phyloP scores from a whole-genome alignment of 2,113 vertebrate species.

The Saguinus imperator region DNA sequence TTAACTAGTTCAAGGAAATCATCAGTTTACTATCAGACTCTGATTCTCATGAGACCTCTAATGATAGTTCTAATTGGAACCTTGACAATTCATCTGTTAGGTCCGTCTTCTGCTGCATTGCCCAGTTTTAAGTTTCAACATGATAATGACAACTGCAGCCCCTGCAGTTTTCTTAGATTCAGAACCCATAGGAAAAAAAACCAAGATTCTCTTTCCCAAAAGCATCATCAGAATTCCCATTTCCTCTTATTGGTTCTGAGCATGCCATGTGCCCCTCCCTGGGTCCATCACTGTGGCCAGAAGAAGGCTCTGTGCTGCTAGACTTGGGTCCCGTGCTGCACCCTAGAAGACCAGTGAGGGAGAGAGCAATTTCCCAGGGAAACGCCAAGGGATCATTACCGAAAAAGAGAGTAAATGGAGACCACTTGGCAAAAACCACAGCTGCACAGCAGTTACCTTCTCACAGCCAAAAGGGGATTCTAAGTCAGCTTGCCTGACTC shows the following conservation, averaged over 20 bases:
- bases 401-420: background rate
- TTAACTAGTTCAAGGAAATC: background rate
- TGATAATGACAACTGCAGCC: rapidly evolving
- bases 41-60: background rate
- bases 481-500: background rate
- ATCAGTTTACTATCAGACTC: background rate
- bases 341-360: too few species aligned
- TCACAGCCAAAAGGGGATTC: background rate
- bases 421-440: background rate
- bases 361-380: background rate
- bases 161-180: background rate
- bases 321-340: background rate
- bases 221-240: background rate
- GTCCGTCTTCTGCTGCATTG: background rate
- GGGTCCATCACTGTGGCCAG: background rate
- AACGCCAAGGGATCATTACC: background rate
- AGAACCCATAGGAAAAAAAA: background rate
- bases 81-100: background rate
- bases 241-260: background rate
- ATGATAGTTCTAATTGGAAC: background rate
- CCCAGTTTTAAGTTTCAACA: background rate
- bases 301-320: background rate
- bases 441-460: background rate
- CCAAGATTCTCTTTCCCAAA: background rate
- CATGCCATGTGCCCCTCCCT: background rate